phyloP scores from a whole-genome alignment of 92 coral and sea anemone genomes.

The Palythoa caribaeorum region DNA sequence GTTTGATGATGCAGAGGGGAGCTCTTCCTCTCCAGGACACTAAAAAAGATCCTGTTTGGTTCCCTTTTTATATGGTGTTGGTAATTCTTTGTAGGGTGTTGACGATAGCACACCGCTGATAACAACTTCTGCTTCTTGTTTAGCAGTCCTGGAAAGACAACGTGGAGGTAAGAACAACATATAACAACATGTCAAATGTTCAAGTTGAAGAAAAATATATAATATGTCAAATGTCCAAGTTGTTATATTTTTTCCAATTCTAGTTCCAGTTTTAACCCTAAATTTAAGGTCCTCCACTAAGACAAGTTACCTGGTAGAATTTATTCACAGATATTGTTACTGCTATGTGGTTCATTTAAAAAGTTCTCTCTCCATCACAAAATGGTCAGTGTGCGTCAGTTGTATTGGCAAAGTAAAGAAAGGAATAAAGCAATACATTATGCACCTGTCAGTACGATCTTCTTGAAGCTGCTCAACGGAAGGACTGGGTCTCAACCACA shows the following conservation, averaged over 20 bases:
- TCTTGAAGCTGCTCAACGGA: neutral
- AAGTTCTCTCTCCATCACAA: neutral
- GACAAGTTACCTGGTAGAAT: neutral
- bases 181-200: too few species aligned
- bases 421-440: neutral
- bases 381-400: slow-evolving; percentile 1
- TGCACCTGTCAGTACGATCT: neutral
- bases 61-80: slow-evolving; percentile 6
- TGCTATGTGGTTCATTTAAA: neutral
- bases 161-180: neutral
- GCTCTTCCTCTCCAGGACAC: neutral
- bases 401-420: slow-evolving; percentile 1
- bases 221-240: neutral
- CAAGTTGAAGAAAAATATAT: too few species aligned
- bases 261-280: neutral
- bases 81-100: neutral
- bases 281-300: neutral
- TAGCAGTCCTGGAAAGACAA: neutral
- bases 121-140: neutral
- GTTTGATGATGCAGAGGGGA: neutral
- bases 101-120: neutral
- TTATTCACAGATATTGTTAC: neutral
- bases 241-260: neutral
- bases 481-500: slow-evolving; percentile 12
- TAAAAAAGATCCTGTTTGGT: neutral